These are phyloP conservation scores for Aegotheles bennettii DNA, from an alignment of 2,113 vertebrate species.

Conservation along the genomic window DNA sequence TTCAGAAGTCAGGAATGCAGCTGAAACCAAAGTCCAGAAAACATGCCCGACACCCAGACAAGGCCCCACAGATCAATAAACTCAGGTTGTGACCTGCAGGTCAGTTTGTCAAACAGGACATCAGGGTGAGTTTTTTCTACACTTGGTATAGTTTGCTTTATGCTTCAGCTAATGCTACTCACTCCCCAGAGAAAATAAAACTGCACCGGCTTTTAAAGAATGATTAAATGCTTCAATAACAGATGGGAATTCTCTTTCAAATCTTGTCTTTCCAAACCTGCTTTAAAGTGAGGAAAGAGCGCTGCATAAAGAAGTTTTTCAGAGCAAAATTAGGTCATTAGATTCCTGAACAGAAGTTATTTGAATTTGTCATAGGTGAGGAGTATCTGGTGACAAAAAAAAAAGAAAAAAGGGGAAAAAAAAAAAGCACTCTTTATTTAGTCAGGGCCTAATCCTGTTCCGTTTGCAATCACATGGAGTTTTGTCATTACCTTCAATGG, in stretches of 20 bases:
- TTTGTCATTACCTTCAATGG: slow-evolving; percentile 9
- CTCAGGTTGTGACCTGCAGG: slow-evolving; percentile 73
- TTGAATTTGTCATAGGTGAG: not conserved
- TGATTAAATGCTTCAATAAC: slow-evolving; percentile 40
- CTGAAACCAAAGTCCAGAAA: slow-evolving; percentile 80
- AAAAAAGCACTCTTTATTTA: not conserved
- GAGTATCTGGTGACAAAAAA: not conserved
- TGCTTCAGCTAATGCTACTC: slow-evolving; percentile 51
- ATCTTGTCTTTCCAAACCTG: not conserved
- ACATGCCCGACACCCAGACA: slow-evolving; percentile 64
- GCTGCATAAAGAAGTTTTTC: not conserved
- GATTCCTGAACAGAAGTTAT: not conserved
- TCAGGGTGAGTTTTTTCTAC: slow-evolving; percentile 56
- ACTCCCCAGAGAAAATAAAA: slow-evolving; percentile 66
- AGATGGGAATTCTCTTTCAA: slow-evolving; percentile 34
- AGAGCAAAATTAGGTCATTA: not conserved
- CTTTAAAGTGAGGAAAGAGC: not conserved
- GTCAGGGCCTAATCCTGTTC: slow-evolving; percentile 41
- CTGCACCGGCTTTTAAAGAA: slow-evolving; percentile 23
- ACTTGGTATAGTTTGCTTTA: slow-evolving; percentile 68
- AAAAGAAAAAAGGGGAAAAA: not conserved
- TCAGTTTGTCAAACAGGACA: slow-evolving; percentile 73
- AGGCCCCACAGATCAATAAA: slow-evolving; percentile 74
- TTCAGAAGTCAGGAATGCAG: slow-evolving; percentile 80
- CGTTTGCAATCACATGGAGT: not conserved